Evolutionary conservation across 2,888 invertebrate species (phyloP).

Genomic region (Euphydryas editha): DNA sequence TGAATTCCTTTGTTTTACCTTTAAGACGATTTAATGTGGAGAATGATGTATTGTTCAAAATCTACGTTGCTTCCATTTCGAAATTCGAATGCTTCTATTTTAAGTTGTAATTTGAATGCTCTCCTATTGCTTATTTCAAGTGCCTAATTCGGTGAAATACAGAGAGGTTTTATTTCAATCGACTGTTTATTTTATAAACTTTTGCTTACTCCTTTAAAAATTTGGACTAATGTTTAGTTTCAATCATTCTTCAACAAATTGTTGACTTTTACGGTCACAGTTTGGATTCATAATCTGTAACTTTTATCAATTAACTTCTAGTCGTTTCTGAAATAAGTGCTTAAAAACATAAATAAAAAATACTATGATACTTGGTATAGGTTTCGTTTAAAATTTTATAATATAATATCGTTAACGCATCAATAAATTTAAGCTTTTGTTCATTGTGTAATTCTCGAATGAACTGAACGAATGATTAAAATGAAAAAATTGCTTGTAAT

Average conservation of each 20-base stretch:
- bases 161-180: not conserved
- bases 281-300: no score
- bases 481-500: conserved; percentile 7
- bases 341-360: no score
- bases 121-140: conserved; percentile 1
- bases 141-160: conserved; percentile 8
- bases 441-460: not conserved
- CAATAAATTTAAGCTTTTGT: not conserved
- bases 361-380: no score
- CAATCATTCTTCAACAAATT: not conserved
- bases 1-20: no score
- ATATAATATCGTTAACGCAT: no score
- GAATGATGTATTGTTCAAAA: not conserved
- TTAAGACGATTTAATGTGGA: not conserved
- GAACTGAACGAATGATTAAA: not conserved
- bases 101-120: not conserved
- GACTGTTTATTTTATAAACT: conserved; percentile 6
- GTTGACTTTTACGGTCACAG: not conserved
- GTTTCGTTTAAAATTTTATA: no score
- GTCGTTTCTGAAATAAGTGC: no score
- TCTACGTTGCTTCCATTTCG: not conserved
- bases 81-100: conserved; percentile 1
- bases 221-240: not conserved
- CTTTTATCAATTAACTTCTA: no score
- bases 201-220: not conserved